Base-by-base conservation (phyloP, 2,113 vertebrate genomes). In the Halichoerus grypus region DNA sequence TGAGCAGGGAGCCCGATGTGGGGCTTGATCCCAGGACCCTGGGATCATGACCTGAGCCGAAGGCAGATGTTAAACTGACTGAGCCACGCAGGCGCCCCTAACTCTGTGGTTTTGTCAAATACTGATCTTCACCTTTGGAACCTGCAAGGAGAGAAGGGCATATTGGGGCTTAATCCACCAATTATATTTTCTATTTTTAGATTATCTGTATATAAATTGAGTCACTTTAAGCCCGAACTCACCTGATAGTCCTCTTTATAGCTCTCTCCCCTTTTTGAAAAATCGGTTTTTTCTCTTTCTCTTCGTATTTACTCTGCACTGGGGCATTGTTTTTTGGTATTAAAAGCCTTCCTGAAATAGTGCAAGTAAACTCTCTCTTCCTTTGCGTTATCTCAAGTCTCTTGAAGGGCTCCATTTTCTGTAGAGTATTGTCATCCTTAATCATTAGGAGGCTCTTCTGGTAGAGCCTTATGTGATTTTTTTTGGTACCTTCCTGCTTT, bases 301-400 rank as follows among this genome's bases (percentile, higher is more conserved):
- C 51, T 53, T 71, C 80, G 65, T 31, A 4, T 51, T 55, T 65
- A 21, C 8, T 28, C n/a, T 3, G 3, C 1, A 67, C 28, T 55
- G 81, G 53, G 26, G 0, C 11, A 31, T 61, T 84, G 10, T 83
- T 76, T n/a, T 91, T 88, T 67, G 49, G 49, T 10, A 88, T 92
- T 39, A 88, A 53, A 94, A 88, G 11, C 19, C 31, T 84, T 94
- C 65, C 65, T 77, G 39, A 91, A 69, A 93, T 22, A 88, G 57
- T 12, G 15, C 36, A 84, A 16, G 39, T 49, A 26, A 55, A 46
- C 65, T 81, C 12, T 83, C 59, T 72, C n/a, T 92, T 63, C 11
- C 16, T n/a, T 16, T 11, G 1, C 15, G 14, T 28, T 12, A 53
- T 79, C 51, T 53, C 81, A 26, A 6, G 33, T 77, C 33, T 76